Conservation (phyloP, 2,113 vertebrate genomes). For the Corythoichthys haematopterus region DNA sequence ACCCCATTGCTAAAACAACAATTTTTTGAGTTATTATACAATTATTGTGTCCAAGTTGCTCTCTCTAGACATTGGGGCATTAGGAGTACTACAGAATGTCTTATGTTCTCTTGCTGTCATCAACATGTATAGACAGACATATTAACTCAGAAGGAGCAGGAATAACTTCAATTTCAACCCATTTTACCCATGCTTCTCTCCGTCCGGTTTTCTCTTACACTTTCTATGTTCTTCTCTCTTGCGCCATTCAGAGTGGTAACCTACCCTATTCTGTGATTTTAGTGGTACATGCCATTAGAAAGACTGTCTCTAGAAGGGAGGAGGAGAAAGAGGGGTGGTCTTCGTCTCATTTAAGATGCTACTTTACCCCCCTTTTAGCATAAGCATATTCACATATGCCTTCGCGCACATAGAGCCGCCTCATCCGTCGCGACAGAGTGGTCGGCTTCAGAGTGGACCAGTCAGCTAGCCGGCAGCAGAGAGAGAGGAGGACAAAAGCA, state of each 20-base stretch:
- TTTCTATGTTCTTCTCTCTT: conserved; percentile 17
- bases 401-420: conserved; percentile 64
- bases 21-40: conserved; percentile 13
- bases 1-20: conserved; percentile 27
- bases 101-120: not conserved
- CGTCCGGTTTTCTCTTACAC: conserved; percentile 6
- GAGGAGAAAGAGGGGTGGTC: conserved; percentile 71
- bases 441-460: conserved; percentile 30
- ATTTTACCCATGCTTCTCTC: not conserved
- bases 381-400: conserved; percentile 79
- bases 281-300: conserved; percentile 85
- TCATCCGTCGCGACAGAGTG: conserved; percentile 45
- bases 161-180: not conserved
- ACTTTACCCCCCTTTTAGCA: conserved; percentile 62
- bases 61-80: conserved; percentile 3
- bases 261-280: conserved; percentile 73
- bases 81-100: not conserved
- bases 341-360: conserved; percentile 72
- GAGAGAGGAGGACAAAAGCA: conserved; percentile 24
- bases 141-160: not conserved
- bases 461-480: conserved; percentile 26
- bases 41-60: conserved; percentile 17
- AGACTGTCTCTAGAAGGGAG: conserved; percentile 71
- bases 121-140: not conserved
- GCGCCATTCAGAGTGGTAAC: conserved; percentile 63